Percentiles rank a stretch among this genome's conserved stretches.
These are phyloP conservation scores for Ichneumoninae sp. DNA, from an alignment of 2,888 invertebrate genomes.

Conservation along the genomic window DNA sequence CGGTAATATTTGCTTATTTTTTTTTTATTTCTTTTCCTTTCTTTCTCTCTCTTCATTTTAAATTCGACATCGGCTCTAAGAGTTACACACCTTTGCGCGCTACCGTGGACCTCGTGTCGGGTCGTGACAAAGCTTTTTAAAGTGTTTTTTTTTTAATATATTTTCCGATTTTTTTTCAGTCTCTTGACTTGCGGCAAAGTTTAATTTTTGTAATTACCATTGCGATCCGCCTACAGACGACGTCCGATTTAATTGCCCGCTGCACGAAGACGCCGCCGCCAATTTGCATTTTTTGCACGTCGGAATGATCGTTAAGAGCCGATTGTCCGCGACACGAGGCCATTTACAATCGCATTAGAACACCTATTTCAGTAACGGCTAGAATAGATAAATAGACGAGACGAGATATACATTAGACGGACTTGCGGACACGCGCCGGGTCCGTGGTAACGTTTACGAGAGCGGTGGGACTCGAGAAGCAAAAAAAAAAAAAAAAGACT, in stretches of 20 bases:
- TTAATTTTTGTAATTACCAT: background rate
- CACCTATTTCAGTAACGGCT: constrained; percentile 73
- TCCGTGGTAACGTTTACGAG: constrained; percentile 47
- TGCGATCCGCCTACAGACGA: background rate
- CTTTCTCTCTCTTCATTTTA: constrained; percentile 27
- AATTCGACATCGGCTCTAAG: constrained; percentile 69
- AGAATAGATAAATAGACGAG: constrained; percentile 80
- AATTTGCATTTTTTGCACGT: background rate
- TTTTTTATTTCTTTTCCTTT: constrained; percentile 1
- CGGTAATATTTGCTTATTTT: constrained; percentile 53
- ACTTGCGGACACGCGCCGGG: constrained; percentile 73
- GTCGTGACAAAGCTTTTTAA: constrained; percentile 7
- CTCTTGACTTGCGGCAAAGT: background rate
- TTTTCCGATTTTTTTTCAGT: constrained; percentile 15
- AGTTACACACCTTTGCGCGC: constrained; percentile 43
- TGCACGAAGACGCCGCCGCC: no score
- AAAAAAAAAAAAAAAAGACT: constrained; percentile 21
- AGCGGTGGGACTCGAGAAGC: constrained; percentile 51
- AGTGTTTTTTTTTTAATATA: background rate
- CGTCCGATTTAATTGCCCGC: background rate
- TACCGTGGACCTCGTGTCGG: constrained; percentile 10
- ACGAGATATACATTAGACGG: constrained; percentile 80
- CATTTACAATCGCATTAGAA: constrained; percentile 53
- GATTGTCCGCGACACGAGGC: constrained; percentile 4
- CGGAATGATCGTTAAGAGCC: background rate